phyloP scores from a whole-genome alignment of 2,113 vertebrate genomes.

The Coptodon rendalli region DNA sequence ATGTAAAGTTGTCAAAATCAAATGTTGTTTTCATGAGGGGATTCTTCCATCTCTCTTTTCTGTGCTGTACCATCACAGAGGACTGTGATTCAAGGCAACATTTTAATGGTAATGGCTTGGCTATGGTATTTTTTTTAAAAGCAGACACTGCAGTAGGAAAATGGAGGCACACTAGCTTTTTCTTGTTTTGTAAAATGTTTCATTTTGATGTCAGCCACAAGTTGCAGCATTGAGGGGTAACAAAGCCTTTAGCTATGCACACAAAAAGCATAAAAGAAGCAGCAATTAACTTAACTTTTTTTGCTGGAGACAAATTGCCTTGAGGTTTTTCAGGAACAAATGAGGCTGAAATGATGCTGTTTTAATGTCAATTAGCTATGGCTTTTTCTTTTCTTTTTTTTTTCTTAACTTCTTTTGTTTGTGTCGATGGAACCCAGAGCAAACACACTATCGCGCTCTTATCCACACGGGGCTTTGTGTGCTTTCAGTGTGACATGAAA shows the following conservation, averaged over 20 bases:
- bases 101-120: accelerated
- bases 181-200: neutral
- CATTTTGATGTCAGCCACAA: neutral
- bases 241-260: neutral
- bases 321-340: neutral
- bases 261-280: neutral
- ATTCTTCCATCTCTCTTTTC: neutral
- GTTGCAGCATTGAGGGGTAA: neutral
- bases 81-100: neutral
- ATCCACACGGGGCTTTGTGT: neutral
- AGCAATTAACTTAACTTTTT: neutral
- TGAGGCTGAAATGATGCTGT: neutral
- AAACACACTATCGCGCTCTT: neutral
- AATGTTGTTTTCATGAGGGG: neutral
- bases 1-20: neutral
- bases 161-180: neutral
- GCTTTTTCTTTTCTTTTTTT: neutral
- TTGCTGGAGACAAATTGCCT: neutral
- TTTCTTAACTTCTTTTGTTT: neutral
- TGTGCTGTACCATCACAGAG: neutral
- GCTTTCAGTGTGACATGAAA: neutral
- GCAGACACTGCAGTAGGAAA: neutral
- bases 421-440: neutral
- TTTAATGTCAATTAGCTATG: neutral
- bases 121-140: neutral